phyloP scores from a whole-genome alignment of 2,113 vertebrate species.

The Nyctibius bracteatus region DNA sequence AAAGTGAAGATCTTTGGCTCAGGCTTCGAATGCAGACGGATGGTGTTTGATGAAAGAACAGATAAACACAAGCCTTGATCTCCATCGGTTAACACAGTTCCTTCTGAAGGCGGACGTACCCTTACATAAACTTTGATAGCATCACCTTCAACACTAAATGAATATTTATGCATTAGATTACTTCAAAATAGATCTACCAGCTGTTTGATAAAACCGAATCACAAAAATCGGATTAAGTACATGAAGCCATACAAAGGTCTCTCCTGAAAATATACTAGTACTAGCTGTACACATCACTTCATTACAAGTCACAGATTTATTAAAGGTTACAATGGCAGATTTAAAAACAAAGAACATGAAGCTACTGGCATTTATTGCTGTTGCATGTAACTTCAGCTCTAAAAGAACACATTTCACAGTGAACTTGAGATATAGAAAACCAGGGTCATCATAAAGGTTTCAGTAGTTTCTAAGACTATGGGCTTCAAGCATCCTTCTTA shows the following conservation, averaged over 20 bases:
- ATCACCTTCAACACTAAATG: conserved; percentile 82
- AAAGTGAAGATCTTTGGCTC: conserved; percentile 92
- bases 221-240: neutral
- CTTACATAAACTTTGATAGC: conserved; percentile 92
- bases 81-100: conserved; percentile 66
- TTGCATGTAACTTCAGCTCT: neutral
- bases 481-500: neutral
- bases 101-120: conserved; percentile 84
- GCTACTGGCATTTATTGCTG: neutral
- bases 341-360: neutral
- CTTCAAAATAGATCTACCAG: neutral
- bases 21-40: conserved; percentile 89
- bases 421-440: neutral
- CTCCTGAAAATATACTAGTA: neutral
- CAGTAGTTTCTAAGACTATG: neutral
- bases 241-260: neutral
- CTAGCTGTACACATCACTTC: neutral
- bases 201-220: neutral
- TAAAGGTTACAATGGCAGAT: neutral
- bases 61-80: conserved; percentile 85
- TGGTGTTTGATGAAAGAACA: conserved; percentile 81
- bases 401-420: neutral
- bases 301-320: neutral
- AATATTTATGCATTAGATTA: neutral
- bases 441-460: neutral